These are phyloP conservation scores for Carassius carassius DNA, from an alignment of 2,113 vertebrate genomes.

Conservation along the genomic window DNA sequence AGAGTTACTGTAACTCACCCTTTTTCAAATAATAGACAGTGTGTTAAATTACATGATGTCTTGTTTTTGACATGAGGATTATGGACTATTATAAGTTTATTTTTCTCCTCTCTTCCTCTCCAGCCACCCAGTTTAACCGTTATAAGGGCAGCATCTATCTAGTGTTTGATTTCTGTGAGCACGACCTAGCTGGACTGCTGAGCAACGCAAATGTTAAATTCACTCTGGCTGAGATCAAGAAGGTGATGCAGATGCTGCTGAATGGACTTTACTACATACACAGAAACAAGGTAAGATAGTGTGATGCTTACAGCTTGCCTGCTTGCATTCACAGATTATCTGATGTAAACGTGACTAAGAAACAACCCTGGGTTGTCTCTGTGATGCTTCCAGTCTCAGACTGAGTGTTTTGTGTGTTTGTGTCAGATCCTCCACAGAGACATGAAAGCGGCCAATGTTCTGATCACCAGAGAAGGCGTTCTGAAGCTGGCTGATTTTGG, in stretches of 20 bases:
- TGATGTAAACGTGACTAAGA: not conserved
- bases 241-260: slow-evolving; percentile 98
- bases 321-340: not conserved
- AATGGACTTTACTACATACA: slow-evolving; percentile 99
- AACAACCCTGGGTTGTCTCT: not conserved
- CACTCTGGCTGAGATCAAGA: slow-evolving; percentile 71
- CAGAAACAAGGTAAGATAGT: slow-evolving; percentile 88
- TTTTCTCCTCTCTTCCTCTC: not conserved
- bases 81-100: not conserved
- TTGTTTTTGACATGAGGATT: not conserved
- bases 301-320: too few species aligned
- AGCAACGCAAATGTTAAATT: slow-evolving; percentile 86
- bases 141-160: slow-evolving; percentile 99
- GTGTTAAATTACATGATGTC: not conserved
- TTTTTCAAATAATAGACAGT: not conserved
- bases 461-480: slow-evolving; percentile 94
- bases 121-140: slow-evolving; percentile 94
- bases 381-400: not conserved
- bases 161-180: slow-evolving; percentile 98
- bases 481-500: slow-evolving; percentile 97
- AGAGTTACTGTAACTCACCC: not conserved
- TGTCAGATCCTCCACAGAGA: slow-evolving; percentile 93
- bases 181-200: slow-evolving; percentile 93
- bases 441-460: slow-evolving; percentile 97
- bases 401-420: not conserved